Base-by-base conservation (phyloP, 2,113 vertebrate genomes). In the Syrrhaptes paradoxus region DNA sequence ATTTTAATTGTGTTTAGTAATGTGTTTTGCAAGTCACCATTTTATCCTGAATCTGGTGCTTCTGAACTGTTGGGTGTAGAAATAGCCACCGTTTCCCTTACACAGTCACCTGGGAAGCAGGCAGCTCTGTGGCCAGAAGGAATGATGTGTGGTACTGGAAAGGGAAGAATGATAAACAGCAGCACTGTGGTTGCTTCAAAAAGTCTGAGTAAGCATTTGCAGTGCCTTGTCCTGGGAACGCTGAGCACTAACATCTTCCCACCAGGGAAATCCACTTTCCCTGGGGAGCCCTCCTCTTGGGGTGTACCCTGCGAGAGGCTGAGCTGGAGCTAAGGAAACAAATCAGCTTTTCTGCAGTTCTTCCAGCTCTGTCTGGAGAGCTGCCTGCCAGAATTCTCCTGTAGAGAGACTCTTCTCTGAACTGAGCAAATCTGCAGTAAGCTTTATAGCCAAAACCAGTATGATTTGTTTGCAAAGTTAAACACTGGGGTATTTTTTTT, bases 381-480 rank as follows among this genome's bases (percentile, higher is more conserved):
- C 84, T 73, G 91, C 87, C 81, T 86, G 80, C 71, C 83, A 81
- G 83, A 61, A 81, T 84, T 55, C 10, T 10, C 81, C 73, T 73
- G 48, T 2, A 43, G 79, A 87, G 95, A 67, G 94, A 75, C 79
- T 82, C 57, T 82, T 68, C 70, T 72, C 85, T 87, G 70, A 90
- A 59, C 67, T 85, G 82, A 94, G 79, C 58, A 87, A 82, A 93
- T 89, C 85, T 92, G 92, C 94, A 88, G 62, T 66, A 51, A 95
- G 91, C 58, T 84, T 90, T 72, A 61, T 93, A 82, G 90, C 85
- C 90, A 91, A 91, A 96, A 73, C 93, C 94, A 52, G 93, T 70
- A 74, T 86, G 65, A 94, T 91, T 85, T 93, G 85, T 94, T 96
- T 90, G 90, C 73, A 62, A 38, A 96, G 93, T 91, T 88, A 85